Base-by-base conservation (phyloP, 2,888 invertebrate species). In the Aporophyla lueneburgensis region DNA sequence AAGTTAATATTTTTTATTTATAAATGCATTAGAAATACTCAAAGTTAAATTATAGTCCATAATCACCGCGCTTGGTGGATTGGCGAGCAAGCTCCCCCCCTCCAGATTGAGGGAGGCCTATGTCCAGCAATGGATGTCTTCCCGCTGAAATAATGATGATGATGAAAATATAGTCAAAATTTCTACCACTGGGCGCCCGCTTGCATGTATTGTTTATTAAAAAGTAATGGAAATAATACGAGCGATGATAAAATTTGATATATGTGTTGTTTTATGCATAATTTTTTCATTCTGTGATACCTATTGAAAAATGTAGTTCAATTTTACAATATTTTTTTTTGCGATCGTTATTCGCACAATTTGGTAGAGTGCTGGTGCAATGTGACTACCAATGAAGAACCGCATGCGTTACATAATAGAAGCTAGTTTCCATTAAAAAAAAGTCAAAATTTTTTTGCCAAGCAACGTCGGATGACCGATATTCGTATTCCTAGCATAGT, bases 321-420 rank as follows among this genome's bases (percentile, higher is more conserved):
- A 61, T 6, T 54, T 43, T 9, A 19, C 21, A 63, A 62, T 1
- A 21, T n/a, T n/a, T 40, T 70, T 59, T 59, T 43, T 62, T 43
- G 51, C 6, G 0, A n/a, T 10, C n/a, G 6, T 68, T 63, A 6
- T 69, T 67, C 54, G 2, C 12, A 68, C 40, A 59, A 66, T 76
- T 46, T 12, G 5, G 21, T 58, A 59, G 66, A 71, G 49, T 65
- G 67, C 51, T 14, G 59, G 56, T 73, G 78, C 71, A 51, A 14
- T 40, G 27, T 71, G 77, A 85, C 82, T 83, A 74, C 61, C 77
- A 81, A 81, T 85, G 82, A 73, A 81, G 71, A 33, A 46, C 40
- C 61, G 40, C 7, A 43, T 66, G 61, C 33, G 61, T 70, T 61
- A 74, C 61, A 85, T 69, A 67, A 81, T n/a, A 62, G 81, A 71